These are phyloP conservation scores for Auanema freiburgensis DNA, from an alignment of 2,888 invertebrate species.

Conservation along the genomic window DNA sequence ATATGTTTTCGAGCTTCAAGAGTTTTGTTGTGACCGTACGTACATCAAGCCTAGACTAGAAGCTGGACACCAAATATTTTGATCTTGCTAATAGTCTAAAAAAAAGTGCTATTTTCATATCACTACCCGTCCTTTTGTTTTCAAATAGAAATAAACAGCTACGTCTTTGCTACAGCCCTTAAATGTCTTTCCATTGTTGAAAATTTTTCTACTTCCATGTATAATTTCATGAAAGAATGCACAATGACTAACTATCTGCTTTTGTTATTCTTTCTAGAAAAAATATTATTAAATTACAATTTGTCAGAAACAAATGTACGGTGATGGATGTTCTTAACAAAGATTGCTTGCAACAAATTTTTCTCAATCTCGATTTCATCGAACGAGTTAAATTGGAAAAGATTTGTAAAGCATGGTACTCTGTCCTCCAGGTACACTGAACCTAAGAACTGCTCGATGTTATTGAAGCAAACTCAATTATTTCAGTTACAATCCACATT, in stretches of 20 bases:
- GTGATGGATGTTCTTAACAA: constrained; percentile 16
- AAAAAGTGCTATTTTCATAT: constrained; percentile 11
- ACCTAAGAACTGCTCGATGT: background rate
- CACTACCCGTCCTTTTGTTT: background rate
- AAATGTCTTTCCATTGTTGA: background rate
- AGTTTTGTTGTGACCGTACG: too few species aligned
- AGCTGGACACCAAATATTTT: constrained; percentile 22
- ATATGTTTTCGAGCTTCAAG: too few species aligned
- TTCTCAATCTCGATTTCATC: constrained; percentile 32
- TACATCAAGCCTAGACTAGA: too few species aligned
- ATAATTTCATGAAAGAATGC: background rate
- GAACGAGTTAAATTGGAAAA: constrained; percentile 46
- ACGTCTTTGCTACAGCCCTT: constrained; percentile 3
- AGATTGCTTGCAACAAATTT: constrained; percentile 31
- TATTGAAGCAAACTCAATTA: background rate
- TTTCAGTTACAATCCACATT: constrained; percentile 19
- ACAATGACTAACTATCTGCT: background rate
- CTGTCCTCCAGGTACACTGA: constrained; percentile 30
- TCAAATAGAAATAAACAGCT: background rate
- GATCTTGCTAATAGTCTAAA: constrained; percentile 10
- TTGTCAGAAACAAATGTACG: constrained; percentile 3
- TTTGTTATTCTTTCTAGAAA: constrained; percentile 4
- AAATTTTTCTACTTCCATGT: background rate
- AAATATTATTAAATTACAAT: background rate
- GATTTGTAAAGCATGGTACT: constrained; percentile 43